Base-by-base conservation (phyloP, 1,140 invertebrate species). In the Drosophila suzukii region DNA sequence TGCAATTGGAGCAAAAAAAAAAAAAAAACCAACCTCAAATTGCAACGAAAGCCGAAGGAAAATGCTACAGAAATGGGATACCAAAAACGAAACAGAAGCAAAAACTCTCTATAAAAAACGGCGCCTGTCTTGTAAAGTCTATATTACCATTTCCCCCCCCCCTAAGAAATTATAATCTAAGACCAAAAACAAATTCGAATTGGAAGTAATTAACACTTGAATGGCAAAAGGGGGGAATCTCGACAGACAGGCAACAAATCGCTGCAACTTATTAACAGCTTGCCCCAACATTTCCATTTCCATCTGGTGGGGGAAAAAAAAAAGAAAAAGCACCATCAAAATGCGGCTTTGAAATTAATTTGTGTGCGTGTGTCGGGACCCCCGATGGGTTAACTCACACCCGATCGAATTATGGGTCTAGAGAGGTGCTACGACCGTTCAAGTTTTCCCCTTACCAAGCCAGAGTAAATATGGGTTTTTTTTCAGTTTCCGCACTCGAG, bases 171-270 rank as follows among this genome's bases (percentile, higher is more conserved):
- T 78, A 70, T 67, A 86, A 81, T 77, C 67, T 65, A 83, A 82
- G 20, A 50, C 56, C 13, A 51, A 74, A 75, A 56, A 66, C 72
- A 79, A 86, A 86, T 86, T 85, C 82, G 68, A 86, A 85, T 85
- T 86, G 74, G 57, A 82, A 81, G 82, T 85, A 86, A 85, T 86
- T 85, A 85, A 86, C 82, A 86, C 82, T 77, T 86, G 38, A 55
- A 41, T 43, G 65, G 27, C 11, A 4, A 13, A n/a, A 32, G 12
- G 13, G 10, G 49, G 30, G 13, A 20, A 3, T 6, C 12, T 27
- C 49, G 62, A 71, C 65, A 62, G 81, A 85, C 81, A 81, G 63
- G 81, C 78, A 81, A 85, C 81, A 85, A 85, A 85, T 85, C 82
- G 82, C 78, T 75, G 82, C 78, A 85, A 85, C 82, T 86, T 85